Base-by-base conservation (phyloP, 2,797 vertebrate species). In the Knipowitschia caucasica region DNA sequence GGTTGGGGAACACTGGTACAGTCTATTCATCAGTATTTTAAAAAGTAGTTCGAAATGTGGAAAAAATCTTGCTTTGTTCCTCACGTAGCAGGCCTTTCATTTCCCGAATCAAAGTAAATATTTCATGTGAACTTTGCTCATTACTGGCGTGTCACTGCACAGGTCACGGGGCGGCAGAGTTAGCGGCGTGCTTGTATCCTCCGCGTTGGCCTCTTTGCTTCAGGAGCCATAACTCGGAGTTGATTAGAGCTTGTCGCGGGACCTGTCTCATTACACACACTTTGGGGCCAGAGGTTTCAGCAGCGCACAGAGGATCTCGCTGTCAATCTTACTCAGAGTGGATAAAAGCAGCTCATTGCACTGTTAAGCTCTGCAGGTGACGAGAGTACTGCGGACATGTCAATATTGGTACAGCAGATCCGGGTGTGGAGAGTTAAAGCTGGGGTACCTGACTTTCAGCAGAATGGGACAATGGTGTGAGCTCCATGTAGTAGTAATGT, bases 301-400 rank as follows among this genome's bases (percentile, higher is more conserved):
- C 66, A 45, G 78, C 65, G 73, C 64, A 56, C 68, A 73, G 75
- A 83, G 75, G 69, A 81, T 77, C n/a, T n/a, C 75, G 42, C 86
- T 87, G 86, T 88, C 87, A 88, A 85, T 90, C 88, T 86, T 52
- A 20, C 61, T 74, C 69, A 66, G 71, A 5, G 33, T 15, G 33
- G 52, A 74, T 68, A 66, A 56, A 68, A 18, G 60, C 61, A 59
- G 20, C 56, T 51, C 18, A 39, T 11, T 20, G 36, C 36, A 11
- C 11, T 42, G 39, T 24, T 42, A 24, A 14, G 20, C 11, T 42
- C 14, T 42, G 20, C 2, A 24, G 3, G 12, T 2, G 9, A 21
- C 18, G 14, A 29, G 5, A 23, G 20, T 23, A 40, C 27, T n/a
- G 9, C 8, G 20, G 2, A 8, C 17, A 25, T 14, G 5, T n/a